phyloP scores from a whole-genome alignment of 2,113 vertebrate genomes.

The Bujurquina vittata region DNA sequence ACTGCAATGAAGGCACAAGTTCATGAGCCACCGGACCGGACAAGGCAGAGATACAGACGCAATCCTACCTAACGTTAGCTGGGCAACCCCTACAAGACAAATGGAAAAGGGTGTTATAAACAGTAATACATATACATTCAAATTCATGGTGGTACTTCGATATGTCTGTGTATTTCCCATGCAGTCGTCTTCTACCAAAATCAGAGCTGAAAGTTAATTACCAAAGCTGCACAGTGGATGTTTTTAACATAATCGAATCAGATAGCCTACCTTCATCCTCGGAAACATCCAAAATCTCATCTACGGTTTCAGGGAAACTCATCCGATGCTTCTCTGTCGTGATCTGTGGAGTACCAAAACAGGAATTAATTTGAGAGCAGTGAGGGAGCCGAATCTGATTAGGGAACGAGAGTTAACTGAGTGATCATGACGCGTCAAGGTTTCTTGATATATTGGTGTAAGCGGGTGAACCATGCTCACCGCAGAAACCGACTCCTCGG shows the following conservation, averaged over 20 bases:
- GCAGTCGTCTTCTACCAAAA: conserved; percentile 23
- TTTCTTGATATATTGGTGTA: not conserved
- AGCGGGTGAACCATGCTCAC: conserved; percentile 75
- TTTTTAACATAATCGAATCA: not conserved
- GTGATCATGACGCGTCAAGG: conserved; percentile 5
- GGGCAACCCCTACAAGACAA: conserved; percentile 81
- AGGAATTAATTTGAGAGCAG: not conserved
- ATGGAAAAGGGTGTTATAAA: conserved; percentile 66
- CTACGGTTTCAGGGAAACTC: conserved; percentile 97
- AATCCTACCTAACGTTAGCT: conserved; percentile 84
- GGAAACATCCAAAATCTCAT: conserved; percentile 95
- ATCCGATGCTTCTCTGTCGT: conserved; percentile 92
- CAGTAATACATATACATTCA: not conserved
- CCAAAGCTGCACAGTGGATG: not conserved
- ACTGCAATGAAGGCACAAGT: conserved; percentile 75
- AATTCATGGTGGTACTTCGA: conserved; percentile 7
- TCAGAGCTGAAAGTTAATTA: conserved; percentile 38
- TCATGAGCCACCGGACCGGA: conserved; percentile 68
- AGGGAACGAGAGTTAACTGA: not conserved
- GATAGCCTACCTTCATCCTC: conserved; percentile 93
- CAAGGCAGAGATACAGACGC: conserved; percentile 76
- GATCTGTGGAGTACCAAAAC: conserved; percentile 65
- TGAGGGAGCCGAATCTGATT: conserved; percentile 18
- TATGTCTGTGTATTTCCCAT: conserved; percentile 26
- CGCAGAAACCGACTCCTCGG: conserved; percentile 85